phyloP scores from a whole-genome alignment of 2,113 vertebrate species.

The Tenebrosternarchus preto region DNA sequence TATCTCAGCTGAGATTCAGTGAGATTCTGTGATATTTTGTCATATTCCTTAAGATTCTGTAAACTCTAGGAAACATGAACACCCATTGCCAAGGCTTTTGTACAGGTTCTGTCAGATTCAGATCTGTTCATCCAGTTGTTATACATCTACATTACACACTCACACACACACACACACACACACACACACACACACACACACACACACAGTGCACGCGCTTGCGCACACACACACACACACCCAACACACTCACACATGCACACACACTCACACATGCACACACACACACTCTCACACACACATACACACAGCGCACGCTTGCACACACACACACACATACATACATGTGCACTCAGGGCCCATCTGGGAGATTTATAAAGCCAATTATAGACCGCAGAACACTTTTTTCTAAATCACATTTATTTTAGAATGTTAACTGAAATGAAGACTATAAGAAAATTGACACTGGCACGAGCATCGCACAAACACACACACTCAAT shows the following conservation, averaged over 20 bases:
- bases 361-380: conserved; percentile 25
- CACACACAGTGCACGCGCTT: conserved; percentile 41
- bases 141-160: conserved; percentile 3
- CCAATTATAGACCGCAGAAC: conserved; percentile 47
- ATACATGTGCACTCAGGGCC: conserved; percentile 28
- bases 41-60: not conserved
- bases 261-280: not conserved
- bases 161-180: conserved; percentile 1
- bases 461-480: conserved; percentile 10
- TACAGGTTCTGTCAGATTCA: not conserved
- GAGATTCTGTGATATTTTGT: not conserved
- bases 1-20: not conserved
- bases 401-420: conserved; percentile 60
- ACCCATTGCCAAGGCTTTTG: not conserved
- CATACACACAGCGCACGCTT: too few relatives aligned
- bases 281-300: conserved; percentile 25
- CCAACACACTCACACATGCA: not conserved
- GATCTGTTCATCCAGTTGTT: not conserved
- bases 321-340: conserved; percentile 23
- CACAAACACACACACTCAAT: not conserved
- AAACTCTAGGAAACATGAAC: not conserved
- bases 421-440: conserved; percentile 40
- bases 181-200: conserved; percentile 16
- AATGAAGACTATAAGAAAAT: conserved; percentile 20
- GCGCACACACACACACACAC: not conserved